Evolutionary conservation across 1,140 invertebrate species (phyloP).

Genomic region (Drosophila saltans): DNA sequence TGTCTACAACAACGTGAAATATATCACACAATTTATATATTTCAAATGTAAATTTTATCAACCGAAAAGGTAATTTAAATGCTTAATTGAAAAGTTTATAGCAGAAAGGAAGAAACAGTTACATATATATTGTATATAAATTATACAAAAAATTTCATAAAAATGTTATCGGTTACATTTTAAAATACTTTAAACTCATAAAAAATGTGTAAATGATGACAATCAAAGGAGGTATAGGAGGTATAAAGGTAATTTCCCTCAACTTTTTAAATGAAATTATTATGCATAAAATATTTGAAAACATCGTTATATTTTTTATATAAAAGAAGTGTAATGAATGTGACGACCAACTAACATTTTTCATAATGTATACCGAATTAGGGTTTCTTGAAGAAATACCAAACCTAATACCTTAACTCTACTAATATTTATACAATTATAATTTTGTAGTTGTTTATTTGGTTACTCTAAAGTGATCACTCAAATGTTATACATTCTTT

Average conservation of each 20-base stretch:
- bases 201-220: background rate
- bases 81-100: slow-evolving; percentile 44
- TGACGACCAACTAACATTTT: too few species aligned
- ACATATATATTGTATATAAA: background rate
- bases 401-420: too few species aligned
- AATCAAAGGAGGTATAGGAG: too few species aligned
- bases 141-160: background rate
- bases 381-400: too few species aligned
- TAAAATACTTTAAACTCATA: background rate
- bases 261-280: background rate
- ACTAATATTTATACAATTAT: too few species aligned
- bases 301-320: too few species aligned
- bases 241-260: background rate
- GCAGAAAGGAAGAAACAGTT: background rate
- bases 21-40: slow-evolving; percentile 42
- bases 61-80: slow-evolving; percentile 26
- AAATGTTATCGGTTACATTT: slow-evolving; percentile 1
- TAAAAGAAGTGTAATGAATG: too few species aligned
- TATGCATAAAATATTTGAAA: background rate
- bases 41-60: slow-evolving; percentile 34
- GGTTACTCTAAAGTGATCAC: too few species aligned
- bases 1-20: slow-evolving; percentile 26
- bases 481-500: too few species aligned
- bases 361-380: too few species aligned
- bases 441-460: too few species aligned